Percentiles rank a stretch among this genome's conserved stretches.
phyloP scores from a whole-genome alignment of 2,888 invertebrate species.

The Pterostichus niger region DNA sequence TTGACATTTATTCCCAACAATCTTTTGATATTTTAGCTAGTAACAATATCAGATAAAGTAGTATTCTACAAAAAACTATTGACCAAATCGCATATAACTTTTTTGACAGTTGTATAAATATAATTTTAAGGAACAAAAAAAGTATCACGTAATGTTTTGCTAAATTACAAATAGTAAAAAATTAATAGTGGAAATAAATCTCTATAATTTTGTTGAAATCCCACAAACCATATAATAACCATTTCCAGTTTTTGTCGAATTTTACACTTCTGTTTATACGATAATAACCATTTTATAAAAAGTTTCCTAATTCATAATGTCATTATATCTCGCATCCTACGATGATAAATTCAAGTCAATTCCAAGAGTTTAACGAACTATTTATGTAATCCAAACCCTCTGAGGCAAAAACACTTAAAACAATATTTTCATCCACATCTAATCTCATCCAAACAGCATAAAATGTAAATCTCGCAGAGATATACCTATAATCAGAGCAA shows the following conservation, averaged over 20 bases:
- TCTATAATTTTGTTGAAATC: too few species aligned
- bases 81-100: too few species aligned
- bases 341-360: slow-evolving; percentile 15
- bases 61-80: too few species aligned
- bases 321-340: neutral
- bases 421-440: slow-evolving; percentile 25
- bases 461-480: slow-evolving; percentile 43
- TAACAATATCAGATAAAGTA: too few species aligned
- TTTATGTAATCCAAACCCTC: slow-evolving; percentile 42
- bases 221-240: neutral
- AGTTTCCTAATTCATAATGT: slow-evolving; percentile 15
- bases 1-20: too few species aligned
- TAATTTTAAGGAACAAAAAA: too few species aligned
- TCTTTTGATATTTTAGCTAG: too few species aligned
- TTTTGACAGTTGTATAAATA: too few species aligned
- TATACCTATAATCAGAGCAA: slow-evolving; percentile 58
- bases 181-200: too few species aligned
- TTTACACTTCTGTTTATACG: neutral
- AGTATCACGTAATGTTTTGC: too few species aligned
- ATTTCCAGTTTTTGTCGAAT: slow-evolving; percentile 5
- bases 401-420: slow-evolving; percentile 49
- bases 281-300: slow-evolving; percentile 6
- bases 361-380: slow-evolving; percentile 43
- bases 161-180: too few species aligned
- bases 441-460: slow-evolving; percentile 15